These are phyloP conservation scores for Phoxinus dragarum DNA, from an alignment of 2,797 vertebrate genomes.

Conservation along the genomic window DNA sequence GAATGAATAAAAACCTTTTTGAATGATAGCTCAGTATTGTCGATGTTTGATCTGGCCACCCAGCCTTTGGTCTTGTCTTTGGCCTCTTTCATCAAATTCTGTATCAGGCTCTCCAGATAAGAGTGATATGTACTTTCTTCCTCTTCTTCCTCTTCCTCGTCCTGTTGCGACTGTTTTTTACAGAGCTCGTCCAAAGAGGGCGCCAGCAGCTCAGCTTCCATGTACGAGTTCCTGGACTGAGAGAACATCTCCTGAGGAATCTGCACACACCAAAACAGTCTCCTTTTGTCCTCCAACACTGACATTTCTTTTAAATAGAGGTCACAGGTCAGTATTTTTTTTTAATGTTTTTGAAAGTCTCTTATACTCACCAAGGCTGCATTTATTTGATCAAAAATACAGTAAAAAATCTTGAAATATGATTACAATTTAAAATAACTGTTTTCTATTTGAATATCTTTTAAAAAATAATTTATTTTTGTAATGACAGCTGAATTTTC, in stretches of 20 bases:
- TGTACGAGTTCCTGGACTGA: constrained; percentile 91
- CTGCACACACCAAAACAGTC: constrained; percentile 67
- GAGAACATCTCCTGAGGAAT: constrained; percentile 92
- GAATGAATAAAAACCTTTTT: constrained; percentile 82
- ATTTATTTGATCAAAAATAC: neutral
- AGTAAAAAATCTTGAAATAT: neutral
- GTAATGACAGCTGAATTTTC: too few relatives aligned
- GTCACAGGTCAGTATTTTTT: too few relatives aligned
- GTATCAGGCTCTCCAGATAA: constrained; percentile 86
- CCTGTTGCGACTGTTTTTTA: constrained; percentile 71
- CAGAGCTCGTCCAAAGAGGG: constrained; percentile 88
- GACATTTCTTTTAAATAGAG: too few relatives aligned
- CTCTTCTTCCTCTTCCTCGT: constrained; percentile 77
- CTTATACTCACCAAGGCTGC: neutral
- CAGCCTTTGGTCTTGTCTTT: constrained; percentile 94
- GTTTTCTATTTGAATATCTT: too few relatives aligned
- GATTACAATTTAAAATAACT: neutral
- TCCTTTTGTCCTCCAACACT: neutral
- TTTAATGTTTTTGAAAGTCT: neutral
- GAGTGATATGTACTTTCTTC: constrained; percentile 84
- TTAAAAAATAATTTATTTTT: too few relatives aligned
- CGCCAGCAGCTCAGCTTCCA: constrained; percentile 88
- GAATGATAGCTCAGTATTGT: constrained; percentile 90
- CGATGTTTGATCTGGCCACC: constrained; percentile 85
- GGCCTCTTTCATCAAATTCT: constrained; percentile 89